phyloP scores from a whole-genome alignment of 2,888 invertebrate species.

The Desoria tigrina region DNA sequence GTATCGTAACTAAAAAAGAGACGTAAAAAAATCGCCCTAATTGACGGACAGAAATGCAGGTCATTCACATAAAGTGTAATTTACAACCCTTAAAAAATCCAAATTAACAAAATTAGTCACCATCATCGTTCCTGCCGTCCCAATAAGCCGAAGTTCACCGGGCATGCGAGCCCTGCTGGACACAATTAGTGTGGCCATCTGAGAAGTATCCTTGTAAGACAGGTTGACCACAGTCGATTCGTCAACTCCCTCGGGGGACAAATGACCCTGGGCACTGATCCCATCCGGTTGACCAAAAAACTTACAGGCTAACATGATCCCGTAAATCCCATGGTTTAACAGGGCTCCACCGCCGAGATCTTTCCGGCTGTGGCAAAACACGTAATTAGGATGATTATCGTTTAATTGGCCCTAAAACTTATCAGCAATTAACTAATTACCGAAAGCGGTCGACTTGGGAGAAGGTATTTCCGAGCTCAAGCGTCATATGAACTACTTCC shows the following conservation, averaged over 20 bases:
- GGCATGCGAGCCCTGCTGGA: slow-evolving; percentile 23
- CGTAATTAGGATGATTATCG: too few species aligned
- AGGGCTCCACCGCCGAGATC: slow-evolving; percentile 75
- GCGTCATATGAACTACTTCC: slow-evolving; percentile 67
- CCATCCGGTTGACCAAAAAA: slow-evolving; percentile 70
- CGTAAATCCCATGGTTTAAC: slow-evolving; percentile 75
- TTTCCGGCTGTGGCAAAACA: background rate
- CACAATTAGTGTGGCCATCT: slow-evolving; percentile 20
- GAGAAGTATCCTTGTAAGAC: slow-evolving; percentile 21
- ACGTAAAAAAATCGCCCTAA: too few species aligned
- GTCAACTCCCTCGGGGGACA: slow-evolving; percentile 69
- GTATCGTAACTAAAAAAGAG: slow-evolving; percentile 59
- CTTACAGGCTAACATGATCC: slow-evolving; percentile 71
- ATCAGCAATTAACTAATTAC: slow-evolving; percentile 23
- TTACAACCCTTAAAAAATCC: too few species aligned
- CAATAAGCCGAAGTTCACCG: slow-evolving; percentile 29
- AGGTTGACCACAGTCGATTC: slow-evolving; percentile 66
- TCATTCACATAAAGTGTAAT: too few species aligned
- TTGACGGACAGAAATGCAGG: too few species aligned
- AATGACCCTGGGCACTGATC: slow-evolving; percentile 70
- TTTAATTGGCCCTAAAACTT: too few species aligned
- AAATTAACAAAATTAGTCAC: too few species aligned
- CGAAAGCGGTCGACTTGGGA: slow-evolving; percentile 36
- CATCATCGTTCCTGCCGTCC: slow-evolving; percentile 29
- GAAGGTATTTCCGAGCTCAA: slow-evolving; percentile 35